Conservation (phyloP, 2,797 vertebrate species). For the Loriculus beryllinus region DNA sequence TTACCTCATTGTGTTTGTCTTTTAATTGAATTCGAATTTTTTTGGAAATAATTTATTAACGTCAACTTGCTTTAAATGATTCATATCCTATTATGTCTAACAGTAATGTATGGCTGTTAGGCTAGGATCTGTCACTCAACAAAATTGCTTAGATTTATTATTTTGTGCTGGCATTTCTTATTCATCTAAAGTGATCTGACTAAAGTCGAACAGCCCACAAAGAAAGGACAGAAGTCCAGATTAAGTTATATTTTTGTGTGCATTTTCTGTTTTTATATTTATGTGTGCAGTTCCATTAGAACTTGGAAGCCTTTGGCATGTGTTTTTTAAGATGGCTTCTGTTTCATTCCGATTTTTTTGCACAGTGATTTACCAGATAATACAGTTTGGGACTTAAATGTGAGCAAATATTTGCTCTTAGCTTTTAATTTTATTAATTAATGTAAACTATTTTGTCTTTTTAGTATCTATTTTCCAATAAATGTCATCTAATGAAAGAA, state of each 20-base stretch:
- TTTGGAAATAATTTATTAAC: background rate
- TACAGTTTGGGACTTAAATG: background rate
- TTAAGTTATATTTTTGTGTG: background rate
- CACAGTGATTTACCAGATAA: background rate
- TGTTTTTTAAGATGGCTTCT: background rate
- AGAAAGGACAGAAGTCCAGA: background rate
- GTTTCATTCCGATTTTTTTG: background rate
- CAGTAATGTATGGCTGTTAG: background rate
- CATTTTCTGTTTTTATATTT: background rate
- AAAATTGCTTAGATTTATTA: conserved; percentile 21
- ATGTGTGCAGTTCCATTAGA: background rate
- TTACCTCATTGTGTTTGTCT: background rate
- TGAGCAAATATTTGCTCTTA: background rate
- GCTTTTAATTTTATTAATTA: background rate
- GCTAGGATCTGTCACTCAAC: background rate
- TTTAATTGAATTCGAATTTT: background rate
- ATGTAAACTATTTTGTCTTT: background rate
- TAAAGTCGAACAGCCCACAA: background rate
- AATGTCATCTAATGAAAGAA: background rate
- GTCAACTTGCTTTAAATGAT: background rate
- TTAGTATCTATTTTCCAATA: background rate
- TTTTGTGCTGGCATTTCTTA: conserved; percentile 21
- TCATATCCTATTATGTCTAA: background rate
- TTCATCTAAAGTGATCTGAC: background rate
- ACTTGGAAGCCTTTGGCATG: background rate